Conservation (phyloP, 2,113 vertebrate species). For the Mirounga angustirostris region DNA sequence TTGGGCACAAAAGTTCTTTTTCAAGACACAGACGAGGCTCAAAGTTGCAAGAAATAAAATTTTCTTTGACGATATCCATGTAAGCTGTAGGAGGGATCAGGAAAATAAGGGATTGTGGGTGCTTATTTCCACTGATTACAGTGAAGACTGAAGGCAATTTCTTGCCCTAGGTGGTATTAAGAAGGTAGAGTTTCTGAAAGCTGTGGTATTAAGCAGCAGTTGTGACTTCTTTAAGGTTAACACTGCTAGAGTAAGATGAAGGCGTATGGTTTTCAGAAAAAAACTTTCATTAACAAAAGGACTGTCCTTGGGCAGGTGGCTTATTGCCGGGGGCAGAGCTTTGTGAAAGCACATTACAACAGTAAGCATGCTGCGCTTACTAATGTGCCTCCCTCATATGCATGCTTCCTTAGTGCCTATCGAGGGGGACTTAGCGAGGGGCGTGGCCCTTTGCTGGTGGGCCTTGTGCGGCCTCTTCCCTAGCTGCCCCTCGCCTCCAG, state of each 20-base stretch:
- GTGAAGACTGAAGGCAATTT: background rate
- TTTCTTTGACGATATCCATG: background rate
- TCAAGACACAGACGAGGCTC: background rate
- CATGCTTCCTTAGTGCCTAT: background rate
- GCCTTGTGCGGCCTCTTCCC: background rate
- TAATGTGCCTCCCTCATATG: background rate
- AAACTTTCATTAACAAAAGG: background rate
- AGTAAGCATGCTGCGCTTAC: background rate
- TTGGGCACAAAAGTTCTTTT: background rate
- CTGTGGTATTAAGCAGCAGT: background rate
- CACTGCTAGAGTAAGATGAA: background rate
- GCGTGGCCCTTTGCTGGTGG: background rate
- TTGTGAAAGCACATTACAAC: background rate
- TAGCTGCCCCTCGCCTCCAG: background rate
- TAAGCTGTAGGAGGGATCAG: background rate
- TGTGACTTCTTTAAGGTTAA: background rate
- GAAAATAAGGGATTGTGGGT: background rate
- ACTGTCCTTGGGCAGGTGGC: constrained; percentile 47
- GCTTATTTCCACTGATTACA: background rate
- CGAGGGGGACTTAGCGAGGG: no score
- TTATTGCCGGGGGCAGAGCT: constrained; percentile 30
- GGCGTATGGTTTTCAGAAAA: background rate
- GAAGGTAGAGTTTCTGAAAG: background rate
- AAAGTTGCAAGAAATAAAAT: background rate
- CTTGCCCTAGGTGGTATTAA: background rate